Evolutionary conservation across 2,113 vertebrate genomes (phyloP), one percentile per base, ranked within the genome.

Genomic region (Nestor notabilis): DNA sequence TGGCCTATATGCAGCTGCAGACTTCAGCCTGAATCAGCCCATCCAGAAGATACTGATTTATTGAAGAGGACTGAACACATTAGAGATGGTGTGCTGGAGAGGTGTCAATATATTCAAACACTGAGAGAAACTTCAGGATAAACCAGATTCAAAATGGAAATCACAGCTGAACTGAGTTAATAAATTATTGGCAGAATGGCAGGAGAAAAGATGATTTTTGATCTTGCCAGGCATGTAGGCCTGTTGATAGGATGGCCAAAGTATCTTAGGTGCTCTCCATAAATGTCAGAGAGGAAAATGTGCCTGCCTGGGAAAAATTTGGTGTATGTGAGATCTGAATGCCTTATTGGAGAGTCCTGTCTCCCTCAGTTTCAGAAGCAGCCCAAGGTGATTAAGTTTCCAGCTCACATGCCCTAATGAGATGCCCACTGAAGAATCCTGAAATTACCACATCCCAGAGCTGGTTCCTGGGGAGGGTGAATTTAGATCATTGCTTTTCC

Each of bases 211-310:
- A 65, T 14, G 13, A n/a, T 25, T 87, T 95, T 94, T 78, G 55
- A 37, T 82, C 70, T 89, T 87, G 24, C 39, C 61, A 87, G 37
- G 24, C 2, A 2, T 23, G 69, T 55, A 33, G n/a, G 8, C 21
- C 75, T 55, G 17, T 63, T 93, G 50, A 33, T 82, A 25, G 29
- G 52, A 53, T 44, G 41, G 61, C 47, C 69, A 61, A 76, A 79
- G 44, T 2, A 1, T 17, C 31, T 91, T n/a, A 55, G 70, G 76
- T 72, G 9, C 7, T 81, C 60, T 69, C 23, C 66, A 53, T 61
- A 93, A 92, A 95, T 49, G 28, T 70, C 91, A 72, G 89, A 85
- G 53, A 70, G 47, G 76, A 95, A 89, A 91, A 82, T 31, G 20
- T 15, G 74, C 39, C 61, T 11, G 1, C 8, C 50, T 39, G 33